phyloP scores from a whole-genome alignment of 2,113 vertebrate species.

The Ancistrus triradiatus region DNA sequence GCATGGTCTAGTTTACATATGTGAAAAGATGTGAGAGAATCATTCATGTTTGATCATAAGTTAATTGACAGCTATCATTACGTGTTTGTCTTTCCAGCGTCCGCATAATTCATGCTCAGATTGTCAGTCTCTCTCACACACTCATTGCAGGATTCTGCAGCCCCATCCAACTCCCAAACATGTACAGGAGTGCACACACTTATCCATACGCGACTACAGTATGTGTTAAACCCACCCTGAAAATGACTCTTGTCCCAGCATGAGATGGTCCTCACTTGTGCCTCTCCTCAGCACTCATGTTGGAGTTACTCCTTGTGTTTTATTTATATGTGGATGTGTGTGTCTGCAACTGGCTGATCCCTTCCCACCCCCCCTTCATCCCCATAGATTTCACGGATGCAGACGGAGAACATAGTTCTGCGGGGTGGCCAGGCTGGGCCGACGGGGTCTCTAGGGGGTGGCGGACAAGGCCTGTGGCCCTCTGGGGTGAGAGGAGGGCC shows the following conservation, averaged over 20 bases:
- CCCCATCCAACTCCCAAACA: not conserved
- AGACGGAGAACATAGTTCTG: constrained; percentile 90
- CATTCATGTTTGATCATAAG: no score
- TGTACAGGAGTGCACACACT: not conserved
- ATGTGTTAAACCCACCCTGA: constrained; percentile 5
- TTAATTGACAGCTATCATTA: no score
- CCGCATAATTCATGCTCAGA: not conserved
- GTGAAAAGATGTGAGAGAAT: no score
- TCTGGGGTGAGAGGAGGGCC: constrained; percentile 51
- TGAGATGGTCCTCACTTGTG: constrained; percentile 6
- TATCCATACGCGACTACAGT: not conserved
- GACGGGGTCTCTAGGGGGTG: constrained; percentile 55
- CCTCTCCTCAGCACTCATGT: constrained; percentile 3
- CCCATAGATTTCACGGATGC: constrained; percentile 91
- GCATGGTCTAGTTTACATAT: no score
- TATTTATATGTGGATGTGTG: constrained; percentile 51
- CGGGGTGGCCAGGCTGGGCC: constrained; percentile 73
- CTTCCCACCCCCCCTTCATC: constrained; percentile 35
- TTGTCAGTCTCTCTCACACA: constrained; percentile 6
- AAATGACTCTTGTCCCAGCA: constrained; percentile 31
- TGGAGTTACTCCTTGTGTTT: constrained; percentile 33
- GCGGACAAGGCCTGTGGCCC: constrained; percentile 57
- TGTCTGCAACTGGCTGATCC: constrained; percentile 40
- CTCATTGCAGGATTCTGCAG: not conserved
- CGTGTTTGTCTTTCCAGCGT: no score